Evolutionary conservation across 2,888 invertebrate species (phyloP), one percentile per base, ranked within the genome.

Genomic region (Caenorhabditis sinica): DNA sequence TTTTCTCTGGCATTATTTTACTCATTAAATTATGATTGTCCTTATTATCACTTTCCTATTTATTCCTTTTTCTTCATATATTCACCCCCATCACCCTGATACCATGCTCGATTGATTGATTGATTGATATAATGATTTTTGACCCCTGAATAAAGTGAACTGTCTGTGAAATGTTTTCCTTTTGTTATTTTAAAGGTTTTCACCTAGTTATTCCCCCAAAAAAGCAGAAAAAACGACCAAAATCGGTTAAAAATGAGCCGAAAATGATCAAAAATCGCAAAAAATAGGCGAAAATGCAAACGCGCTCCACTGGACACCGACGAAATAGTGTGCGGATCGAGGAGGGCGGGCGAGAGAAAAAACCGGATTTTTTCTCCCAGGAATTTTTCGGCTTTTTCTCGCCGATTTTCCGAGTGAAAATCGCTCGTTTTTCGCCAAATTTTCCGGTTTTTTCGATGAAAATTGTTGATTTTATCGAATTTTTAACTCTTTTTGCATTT

Each of bases 241-340:
- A 40, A n/a, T 49, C 23, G 9, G 36, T 33, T 8, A 60, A 72
- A 68, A 51, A 17, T 49, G 17, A n/a, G 40, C 23, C 1, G 17
- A 72, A 61, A 61, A 45, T 28, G 28, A 20, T 20, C 15, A 61
- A 60, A 72, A 40, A n/a, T 23, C 33, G 23, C 28, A 13, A n/a
- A 53, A 74, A 74, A 74, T 23, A 30, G 3, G 28, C 15, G 28
- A 28, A 45, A 28, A 28, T 60, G 79, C 80, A 80, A 80, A n/a
- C 58, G 80, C 72, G 80, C 80, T 73, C 72, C 72, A 66, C 9
- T 49, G 72, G 45, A 66, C 30, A 36, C 11, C 65, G 61, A 43
- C 61, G 72, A 80, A 72, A 80, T 58, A 72, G 72, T 25, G 45
- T 17, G 45, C n/a, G 20, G n/a, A 56, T 15, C 20, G 56, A 45